These are phyloP conservation scores for Drosophila leonis DNA, from an alignment of 2,888 invertebrate species.

Conservation along the genomic window DNA sequence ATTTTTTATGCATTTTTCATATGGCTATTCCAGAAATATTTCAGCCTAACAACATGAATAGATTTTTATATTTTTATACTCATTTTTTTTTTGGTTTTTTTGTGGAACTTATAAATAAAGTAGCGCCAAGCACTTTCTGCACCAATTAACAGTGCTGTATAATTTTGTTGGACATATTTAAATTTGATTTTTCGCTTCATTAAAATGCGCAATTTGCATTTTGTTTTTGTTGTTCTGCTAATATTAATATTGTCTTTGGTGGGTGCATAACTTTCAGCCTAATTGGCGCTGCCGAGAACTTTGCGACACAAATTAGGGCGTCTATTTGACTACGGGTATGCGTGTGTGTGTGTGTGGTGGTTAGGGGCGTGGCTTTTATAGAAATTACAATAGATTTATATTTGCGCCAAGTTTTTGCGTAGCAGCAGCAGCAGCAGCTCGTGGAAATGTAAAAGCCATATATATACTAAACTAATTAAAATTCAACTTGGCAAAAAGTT, in stretches of 20 bases:
- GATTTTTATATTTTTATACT: conserved; percentile 9
- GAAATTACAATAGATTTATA: conserved; percentile 65
- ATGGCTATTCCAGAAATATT: conserved; percentile 56
- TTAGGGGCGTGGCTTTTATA: conserved; percentile 25
- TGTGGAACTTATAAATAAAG: conserved; percentile 63
- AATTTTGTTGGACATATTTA: conserved; percentile 22
- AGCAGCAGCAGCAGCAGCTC: conserved; percentile 11
- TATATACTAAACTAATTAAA: conserved; percentile 79
- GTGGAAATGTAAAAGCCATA: conserved; percentile 55
- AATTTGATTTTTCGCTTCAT: conserved; percentile 74
- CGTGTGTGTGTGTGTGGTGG: conserved; percentile 4
- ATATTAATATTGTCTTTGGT: conserved; percentile 45
- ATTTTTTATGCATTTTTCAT: conserved; percentile 59
- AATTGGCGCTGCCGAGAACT: conserved; percentile 67
- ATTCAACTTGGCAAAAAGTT: conserved; percentile 79
- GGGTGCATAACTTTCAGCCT: conserved; percentile 43
- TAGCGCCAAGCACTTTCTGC: conserved; percentile 48
- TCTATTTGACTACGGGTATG: conserved; percentile 1
- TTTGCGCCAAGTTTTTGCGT: conserved; percentile 55
- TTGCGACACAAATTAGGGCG: conserved; percentile 59
- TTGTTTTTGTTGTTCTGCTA: conserved; percentile 49
- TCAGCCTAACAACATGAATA: conserved; percentile 9
- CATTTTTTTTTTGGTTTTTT: neutral
- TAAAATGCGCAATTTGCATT: conserved; percentile 60
- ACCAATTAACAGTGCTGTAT: conserved; percentile 59